Evolutionary conservation across 2,113 vertebrate genomes (phyloP).

Genomic region (Balaeniceps rex): DNA sequence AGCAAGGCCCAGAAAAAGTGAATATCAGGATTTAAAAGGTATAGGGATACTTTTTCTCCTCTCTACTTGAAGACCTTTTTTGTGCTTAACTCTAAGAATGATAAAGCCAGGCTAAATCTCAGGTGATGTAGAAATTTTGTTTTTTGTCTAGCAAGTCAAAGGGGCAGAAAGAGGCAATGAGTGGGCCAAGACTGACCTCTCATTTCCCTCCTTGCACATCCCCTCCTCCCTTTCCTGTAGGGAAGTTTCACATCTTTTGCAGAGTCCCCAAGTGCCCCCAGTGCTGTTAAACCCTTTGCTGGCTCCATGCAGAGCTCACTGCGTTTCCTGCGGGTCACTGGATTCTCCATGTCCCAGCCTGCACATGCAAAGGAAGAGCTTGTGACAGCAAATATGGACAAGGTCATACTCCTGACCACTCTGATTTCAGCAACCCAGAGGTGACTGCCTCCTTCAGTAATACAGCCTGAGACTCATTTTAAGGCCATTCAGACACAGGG

Average conservation of each 20-base stretch:
- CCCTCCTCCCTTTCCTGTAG: background rate
- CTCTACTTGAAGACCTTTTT: background rate
- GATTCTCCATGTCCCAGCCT: background rate
- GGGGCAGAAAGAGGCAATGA: background rate
- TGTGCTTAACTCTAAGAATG: background rate
- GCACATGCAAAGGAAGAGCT: rapidly evolving
- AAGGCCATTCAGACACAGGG: background rate
- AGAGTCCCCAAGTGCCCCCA: background rate
- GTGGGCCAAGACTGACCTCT: background rate
- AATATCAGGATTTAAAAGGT: background rate
- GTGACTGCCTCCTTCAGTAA: background rate
- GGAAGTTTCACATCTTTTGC: background rate
- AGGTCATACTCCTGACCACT: background rate
- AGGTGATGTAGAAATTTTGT: background rate
- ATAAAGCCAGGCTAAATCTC: background rate
- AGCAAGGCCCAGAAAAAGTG: background rate
- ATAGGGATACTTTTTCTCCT: background rate
- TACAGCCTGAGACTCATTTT: background rate
- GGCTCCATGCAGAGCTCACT: background rate
- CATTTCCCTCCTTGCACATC: background rate
- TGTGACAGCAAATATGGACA: background rate
- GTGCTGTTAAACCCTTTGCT: background rate
- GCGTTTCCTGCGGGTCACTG: background rate
- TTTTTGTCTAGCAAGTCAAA: background rate
- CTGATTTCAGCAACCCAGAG: background rate